Base-by-base conservation (phyloP, 2,113 vertebrate genomes). In the Notothenia rossii region DNA sequence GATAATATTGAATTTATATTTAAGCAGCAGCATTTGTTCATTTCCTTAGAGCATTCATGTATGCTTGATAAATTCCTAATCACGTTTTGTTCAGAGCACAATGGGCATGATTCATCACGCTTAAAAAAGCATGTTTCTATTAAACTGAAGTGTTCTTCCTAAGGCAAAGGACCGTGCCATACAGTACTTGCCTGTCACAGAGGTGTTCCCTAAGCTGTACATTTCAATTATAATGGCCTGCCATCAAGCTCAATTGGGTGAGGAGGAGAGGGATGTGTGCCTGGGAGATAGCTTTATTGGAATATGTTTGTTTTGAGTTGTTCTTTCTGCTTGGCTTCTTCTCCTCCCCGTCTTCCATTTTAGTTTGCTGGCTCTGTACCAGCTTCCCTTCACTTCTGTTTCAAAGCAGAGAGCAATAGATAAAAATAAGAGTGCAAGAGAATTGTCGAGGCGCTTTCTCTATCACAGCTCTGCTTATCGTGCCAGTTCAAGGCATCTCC, bases 261-360 rank as follows among this genome's bases (percentile, higher is more conserved):
- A 66, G 61, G 81, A 87, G 81, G 72, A 81, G 60, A 79, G 75
- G 75, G 75, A 75, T 82, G 79, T 85, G 75, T 76, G 69, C 85
- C 58, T 90, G 82, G 74, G 82, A 85, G 80, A 91, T 83, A 81
- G 85, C 87, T 86, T 88, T 86, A 89, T 89, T 86, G 82, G 87
- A 82, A 77, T 79, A 62, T 87, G 87, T 77, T 89, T 92, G 82
- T 90, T 88, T 88, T 67, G 77, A 86, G 73, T 71, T 54, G 62
- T 51, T 80, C 62, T 89, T 89, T 92, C 86, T 90, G 89, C 81
- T 83, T 86, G 85, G 65, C 79, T 84, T 87, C 72, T 61, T 78
- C 77, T 83, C 61, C 70, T 72, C 73, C 64, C 77, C 50, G 2
- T 48, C 71, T 87, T 59, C 72, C 60, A 74, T 83, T 93, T 91